Evolutionary conservation across 2,797 vertebrate genomes (phyloP).

Genomic region (Heteromormyrus szaboi): DNA sequence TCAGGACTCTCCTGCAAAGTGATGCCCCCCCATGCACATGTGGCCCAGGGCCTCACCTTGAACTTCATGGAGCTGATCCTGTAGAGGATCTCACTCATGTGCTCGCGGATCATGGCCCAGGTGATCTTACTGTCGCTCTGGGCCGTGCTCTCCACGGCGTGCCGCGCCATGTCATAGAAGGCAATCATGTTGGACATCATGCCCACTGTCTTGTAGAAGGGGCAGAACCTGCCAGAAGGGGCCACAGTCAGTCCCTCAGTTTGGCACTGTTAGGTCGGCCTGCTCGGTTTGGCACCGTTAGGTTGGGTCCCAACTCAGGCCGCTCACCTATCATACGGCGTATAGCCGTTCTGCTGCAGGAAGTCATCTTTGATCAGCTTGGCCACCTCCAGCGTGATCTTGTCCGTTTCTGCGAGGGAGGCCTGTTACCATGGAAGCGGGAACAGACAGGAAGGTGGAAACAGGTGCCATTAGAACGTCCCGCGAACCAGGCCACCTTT

Average conservation of each 20-base stretch:
- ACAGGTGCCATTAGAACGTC: neutral
- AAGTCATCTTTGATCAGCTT: constrained; percentile 98
- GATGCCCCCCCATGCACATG: neutral
- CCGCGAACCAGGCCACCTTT: neutral
- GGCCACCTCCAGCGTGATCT: constrained; percentile 95
- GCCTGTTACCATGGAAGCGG: constrained; percentile 62
- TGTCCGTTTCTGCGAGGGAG: constrained; percentile 92
- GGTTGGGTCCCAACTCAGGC: neutral
- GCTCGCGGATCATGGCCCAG: constrained; percentile 89
- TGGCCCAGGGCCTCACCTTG: constrained; percentile 66
- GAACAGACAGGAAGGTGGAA: neutral
- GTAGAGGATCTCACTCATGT: constrained; percentile 91
- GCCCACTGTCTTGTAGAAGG: constrained; percentile 96
- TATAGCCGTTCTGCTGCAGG: constrained; percentile 96
- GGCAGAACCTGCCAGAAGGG: constrained; percentile 77
- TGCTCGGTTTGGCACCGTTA: neutral
- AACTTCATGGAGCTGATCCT: constrained; percentile 92
- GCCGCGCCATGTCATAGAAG: constrained; percentile 93
- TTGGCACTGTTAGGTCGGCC: neutral
- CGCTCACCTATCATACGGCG: constrained; percentile 84
- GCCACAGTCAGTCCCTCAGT: neutral
- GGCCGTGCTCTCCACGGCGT: constrained; percentile 89
- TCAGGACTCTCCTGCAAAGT: neutral
- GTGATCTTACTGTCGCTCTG: constrained; percentile 94
- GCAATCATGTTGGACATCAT: constrained; percentile 95